Evolutionary conservation across 2,113 vertebrate genomes (phyloP).

Genomic region (Felis catus): F.catus_Fca126_mat1.0 CM031415.1:165070001-165070500

Average conservation of each 20-base stretch:
- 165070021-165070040: background rate
- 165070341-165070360: background rate
- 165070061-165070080: background rate
- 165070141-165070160: too few species aligned
- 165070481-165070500: background rate
- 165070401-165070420: background rate
- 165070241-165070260: too few species aligned
- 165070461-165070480: background rate
- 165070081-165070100: background rate
- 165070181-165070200: too few species aligned
- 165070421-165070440: background rate
- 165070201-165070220: too few species aligned
- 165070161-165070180: too few species aligned
- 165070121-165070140: background rate
- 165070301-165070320: too few species aligned
- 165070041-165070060: background rate
- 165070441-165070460: background rate
- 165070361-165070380: background rate
- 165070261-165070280: too few species aligned
- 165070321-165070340: background rate
- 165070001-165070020: background rate
- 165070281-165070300: too few species aligned
- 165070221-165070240: too few species aligned
- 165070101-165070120: conserved; percentile 38
- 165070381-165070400: background rate